Percentiles rank a stretch among this genome's conserved stretches.
These are phyloP conservation scores for Pelecanoides urinatrix DNA, from an alignment of 2,113 vertebrate species.

Conservation along the genomic window DNA sequence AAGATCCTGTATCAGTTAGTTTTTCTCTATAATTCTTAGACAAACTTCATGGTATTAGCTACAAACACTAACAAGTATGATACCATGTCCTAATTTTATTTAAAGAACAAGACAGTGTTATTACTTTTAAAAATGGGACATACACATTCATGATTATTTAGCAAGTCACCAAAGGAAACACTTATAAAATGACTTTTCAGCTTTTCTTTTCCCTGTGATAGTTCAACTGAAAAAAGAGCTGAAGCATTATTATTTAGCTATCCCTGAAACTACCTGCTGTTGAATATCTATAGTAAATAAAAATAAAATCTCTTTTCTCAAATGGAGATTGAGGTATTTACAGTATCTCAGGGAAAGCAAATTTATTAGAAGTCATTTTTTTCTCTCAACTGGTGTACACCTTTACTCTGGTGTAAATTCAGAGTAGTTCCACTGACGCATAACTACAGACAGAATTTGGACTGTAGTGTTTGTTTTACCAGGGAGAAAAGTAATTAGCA, in stretches of 20 bases:
- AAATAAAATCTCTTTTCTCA: not conserved
- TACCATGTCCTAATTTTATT: not conserved
- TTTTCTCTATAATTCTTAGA: not conserved
- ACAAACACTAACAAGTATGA: not conserved
- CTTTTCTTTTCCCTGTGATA: not conserved
- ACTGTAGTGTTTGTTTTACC: not conserved
- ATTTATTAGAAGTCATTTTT: not conserved
- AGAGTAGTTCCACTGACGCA: not conserved
- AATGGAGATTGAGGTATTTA: not conserved
- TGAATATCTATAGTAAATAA: not conserved
- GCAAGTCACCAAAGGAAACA: not conserved
- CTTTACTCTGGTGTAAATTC: not conserved
- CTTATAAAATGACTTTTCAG: not conserved
- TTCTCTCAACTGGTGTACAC: not conserved
- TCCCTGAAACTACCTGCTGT: not conserved
- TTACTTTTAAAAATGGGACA: not conserved
- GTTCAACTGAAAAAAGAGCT: not conserved
- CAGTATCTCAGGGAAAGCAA: not conserved
- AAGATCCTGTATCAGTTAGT: fast-evolving
- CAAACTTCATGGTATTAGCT: not conserved
- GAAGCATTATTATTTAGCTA: not conserved
- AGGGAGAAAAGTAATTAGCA: not conserved
- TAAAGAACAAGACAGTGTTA: not conserved
- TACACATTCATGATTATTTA: not conserved
- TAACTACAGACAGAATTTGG: not conserved